phyloP scores from a whole-genome alignment of 2,888 invertebrate genomes.

The Pyrochroa serraticornis region DNA sequence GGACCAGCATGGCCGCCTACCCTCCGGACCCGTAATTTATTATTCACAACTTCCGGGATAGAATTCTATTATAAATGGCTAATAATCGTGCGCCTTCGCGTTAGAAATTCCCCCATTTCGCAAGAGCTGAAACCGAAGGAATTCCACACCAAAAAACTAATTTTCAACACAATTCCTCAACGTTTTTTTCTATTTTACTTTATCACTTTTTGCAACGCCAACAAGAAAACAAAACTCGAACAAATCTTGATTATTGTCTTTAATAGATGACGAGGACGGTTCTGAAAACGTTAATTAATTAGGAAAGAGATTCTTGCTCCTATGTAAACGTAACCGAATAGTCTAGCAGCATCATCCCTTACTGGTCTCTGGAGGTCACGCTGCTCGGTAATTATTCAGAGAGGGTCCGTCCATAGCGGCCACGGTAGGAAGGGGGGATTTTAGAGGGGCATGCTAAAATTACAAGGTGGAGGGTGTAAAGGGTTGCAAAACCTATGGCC shows the following conservation, averaged over 20 bases:
- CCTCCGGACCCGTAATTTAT: slow-evolving; percentile 50
- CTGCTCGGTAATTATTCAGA: slow-evolving; percentile 56
- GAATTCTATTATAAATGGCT: slow-evolving; percentile 52
- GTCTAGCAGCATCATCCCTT: slow-evolving; percentile 46
- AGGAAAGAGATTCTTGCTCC: slow-evolving; percentile 15
- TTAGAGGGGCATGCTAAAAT: slow-evolving; percentile 38
- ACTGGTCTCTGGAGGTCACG: slow-evolving; percentile 56
- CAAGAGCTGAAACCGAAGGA: no score
- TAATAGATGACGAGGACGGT: slow-evolving; percentile 9
- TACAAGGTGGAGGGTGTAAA: slow-evolving; percentile 46
- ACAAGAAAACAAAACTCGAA: no score
- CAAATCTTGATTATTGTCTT: neutral
- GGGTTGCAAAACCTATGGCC: slow-evolving; percentile 43
- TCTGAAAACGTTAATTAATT: slow-evolving; percentile 28
- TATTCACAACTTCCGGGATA: slow-evolving; percentile 55
- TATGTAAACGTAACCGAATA: slow-evolving; percentile 30
- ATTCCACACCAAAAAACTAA: no score
- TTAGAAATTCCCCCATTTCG: neutral
- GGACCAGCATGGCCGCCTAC: slow-evolving; percentile 31
- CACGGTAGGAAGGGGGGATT: slow-evolving; percentile 29
- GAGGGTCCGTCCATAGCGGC: slow-evolving; percentile 46
- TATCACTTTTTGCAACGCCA: no score
- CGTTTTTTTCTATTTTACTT: no score
- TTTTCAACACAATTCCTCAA: no score
- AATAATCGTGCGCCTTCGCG: slow-evolving; percentile 41